A percentile compares a stretch with the other conserved stretches of the same genome.
Evolutionary conservation across 2,113 vertebrate species (phyloP).

Genomic region (Scopus umbretta): DNA sequence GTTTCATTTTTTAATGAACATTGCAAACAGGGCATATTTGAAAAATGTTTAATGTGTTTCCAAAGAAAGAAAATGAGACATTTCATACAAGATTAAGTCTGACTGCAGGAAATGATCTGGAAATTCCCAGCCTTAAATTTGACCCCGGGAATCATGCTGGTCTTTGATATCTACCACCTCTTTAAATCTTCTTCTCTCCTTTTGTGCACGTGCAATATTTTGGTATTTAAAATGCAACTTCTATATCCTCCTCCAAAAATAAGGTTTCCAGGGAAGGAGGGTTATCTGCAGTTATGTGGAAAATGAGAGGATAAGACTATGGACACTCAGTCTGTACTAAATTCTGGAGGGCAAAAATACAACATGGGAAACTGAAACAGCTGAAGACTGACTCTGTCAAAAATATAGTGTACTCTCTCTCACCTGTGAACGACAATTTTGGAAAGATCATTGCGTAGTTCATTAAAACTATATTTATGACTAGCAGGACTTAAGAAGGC

Average conservation of each 20-base stretch:
- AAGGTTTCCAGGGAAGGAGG: neutral
- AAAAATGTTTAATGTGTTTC: neutral
- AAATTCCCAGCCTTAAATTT: neutral
- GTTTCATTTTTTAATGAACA: neutral
- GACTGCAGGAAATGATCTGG: neutral
- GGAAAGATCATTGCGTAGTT: neutral
- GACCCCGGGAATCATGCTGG: neutral
- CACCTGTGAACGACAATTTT: neutral
- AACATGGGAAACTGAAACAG: neutral
- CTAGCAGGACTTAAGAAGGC: neutral
- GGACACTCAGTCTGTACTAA: neutral
- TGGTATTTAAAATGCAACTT: neutral
- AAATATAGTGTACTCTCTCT: neutral
- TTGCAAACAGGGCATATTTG: neutral
- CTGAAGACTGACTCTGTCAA: neutral
- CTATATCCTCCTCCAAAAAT: neutral
- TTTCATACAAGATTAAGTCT: slow-evolving; percentile 16
- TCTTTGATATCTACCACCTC: neutral
- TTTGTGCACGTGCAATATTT: neutral
- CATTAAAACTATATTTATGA: neutral
- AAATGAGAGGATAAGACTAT: neutral
- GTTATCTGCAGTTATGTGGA: neutral
- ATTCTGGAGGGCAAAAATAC: neutral
- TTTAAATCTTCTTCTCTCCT: neutral
- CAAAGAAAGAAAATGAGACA: neutral